Conservation (phyloP, 2,888 invertebrate species). For the Hydrotaea diabolus region DNA sequence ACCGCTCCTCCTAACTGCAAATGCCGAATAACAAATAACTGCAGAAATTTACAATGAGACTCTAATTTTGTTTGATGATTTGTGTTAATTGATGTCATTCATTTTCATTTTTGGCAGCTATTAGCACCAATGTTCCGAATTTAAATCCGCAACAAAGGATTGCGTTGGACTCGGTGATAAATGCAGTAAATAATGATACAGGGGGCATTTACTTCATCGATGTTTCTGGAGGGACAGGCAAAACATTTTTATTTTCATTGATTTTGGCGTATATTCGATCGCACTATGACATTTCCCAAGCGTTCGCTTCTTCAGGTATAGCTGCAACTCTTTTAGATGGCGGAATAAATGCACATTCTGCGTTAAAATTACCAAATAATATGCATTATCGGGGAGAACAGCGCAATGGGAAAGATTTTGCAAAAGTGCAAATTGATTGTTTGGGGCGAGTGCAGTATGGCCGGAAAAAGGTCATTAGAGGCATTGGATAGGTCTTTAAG, state of each 20-base stretch:
- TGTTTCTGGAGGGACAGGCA: slow-evolving; percentile 54
- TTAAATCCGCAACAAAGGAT: slow-evolving; percentile 20
- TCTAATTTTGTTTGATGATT: slow-evolving; percentile 60
- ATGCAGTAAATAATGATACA: slow-evolving; percentile 8
- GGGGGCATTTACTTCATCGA: slow-evolving; percentile 53
- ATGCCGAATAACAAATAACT: slow-evolving; percentile 51
- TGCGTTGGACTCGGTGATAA: slow-evolving; percentile 60
- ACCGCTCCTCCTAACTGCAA: slow-evolving; percentile 3
- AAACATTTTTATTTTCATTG: slow-evolving; percentile 59
- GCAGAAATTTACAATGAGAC: slow-evolving; percentile 47
- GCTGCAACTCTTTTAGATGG: too few relatives aligned
- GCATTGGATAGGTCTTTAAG: slow-evolving; percentile 56
- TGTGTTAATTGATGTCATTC: slow-evolving; percentile 42
- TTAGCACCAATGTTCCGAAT: background rate
- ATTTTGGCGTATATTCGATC: too few relatives aligned
- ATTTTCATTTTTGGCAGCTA: too few relatives aligned
- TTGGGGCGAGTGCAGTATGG: slow-evolving; percentile 60
- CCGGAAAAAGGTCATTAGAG: slow-evolving; percentile 31
- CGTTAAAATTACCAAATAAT: too few relatives aligned
- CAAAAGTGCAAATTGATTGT: slow-evolving; percentile 52
- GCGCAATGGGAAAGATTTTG: slow-evolving; percentile 32
- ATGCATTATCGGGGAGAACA: too few relatives aligned
- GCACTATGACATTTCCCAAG: too few relatives aligned
- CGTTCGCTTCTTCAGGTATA: too few relatives aligned
- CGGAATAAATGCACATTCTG: too few relatives aligned